Percentiles rank a stretch among this genome's conserved stretches.
These are phyloP conservation scores for Aspidiotus rigidus DNA, from an alignment of 2,888 invertebrate genomes.

Conservation along the genomic window DNA sequence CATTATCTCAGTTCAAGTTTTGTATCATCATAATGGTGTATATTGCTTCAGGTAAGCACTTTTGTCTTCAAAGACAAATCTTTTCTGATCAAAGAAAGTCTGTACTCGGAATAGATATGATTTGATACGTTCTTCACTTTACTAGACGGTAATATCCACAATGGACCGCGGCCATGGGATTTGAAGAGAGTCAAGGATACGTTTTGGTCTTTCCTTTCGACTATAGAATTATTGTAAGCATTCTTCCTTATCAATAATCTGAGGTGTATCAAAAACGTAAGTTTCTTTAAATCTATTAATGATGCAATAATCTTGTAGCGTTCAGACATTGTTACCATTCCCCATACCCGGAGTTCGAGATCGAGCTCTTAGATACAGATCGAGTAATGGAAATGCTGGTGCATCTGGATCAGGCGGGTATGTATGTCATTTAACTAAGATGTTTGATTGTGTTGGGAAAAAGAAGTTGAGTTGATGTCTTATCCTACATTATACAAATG, in stretches of 20 bases:
- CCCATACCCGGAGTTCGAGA: not conserved
- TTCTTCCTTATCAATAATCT: not conserved
- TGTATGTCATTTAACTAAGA: not conserved
- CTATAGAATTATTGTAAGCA: constrained; percentile 18
- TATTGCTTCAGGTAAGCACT: not conserved
- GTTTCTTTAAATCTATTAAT: too few relatives aligned
- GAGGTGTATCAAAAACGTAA: not conserved
- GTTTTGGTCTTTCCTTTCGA: constrained; percentile 9
- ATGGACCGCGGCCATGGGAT: constrained; percentile 12
- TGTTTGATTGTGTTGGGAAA: too few relatives aligned
- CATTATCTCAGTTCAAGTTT: not conserved
- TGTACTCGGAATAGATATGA: not conserved
- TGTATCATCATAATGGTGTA: not conserved
- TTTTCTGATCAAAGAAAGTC: not conserved
- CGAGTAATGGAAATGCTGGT: not conserved
- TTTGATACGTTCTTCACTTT: not conserved
- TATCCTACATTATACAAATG: too few relatives aligned
- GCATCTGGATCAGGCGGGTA: not conserved
- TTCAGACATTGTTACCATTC: constrained; percentile 13
- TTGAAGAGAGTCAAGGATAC: constrained; percentile 11
- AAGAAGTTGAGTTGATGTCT: too few relatives aligned
- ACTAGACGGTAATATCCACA: constrained; percentile 10
- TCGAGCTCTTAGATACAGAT: constrained; percentile 17
- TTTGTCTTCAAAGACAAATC: not conserved
- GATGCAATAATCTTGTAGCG: not conserved